Base-by-base conservation (phyloP, 30 jellyfish, hydroid and myxozoan genomes). In the Nemopilema nomurai region DNA sequence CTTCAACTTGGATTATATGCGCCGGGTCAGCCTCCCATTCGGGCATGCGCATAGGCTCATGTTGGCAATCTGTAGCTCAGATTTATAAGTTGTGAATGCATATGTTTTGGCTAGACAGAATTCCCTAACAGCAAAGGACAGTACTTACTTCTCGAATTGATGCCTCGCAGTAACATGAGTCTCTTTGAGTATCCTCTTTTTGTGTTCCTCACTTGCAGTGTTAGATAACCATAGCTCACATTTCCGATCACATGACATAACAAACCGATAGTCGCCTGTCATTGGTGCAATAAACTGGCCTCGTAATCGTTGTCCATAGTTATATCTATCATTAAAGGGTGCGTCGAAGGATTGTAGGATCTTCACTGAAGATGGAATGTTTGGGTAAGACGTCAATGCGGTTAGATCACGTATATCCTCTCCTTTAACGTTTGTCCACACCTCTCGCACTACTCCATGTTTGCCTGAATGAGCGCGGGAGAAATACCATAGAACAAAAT, bases 211-310 rank as follows among this genome's bases (percentile, higher is more conserved):
- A 28, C 69, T 52, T 49, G 82, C 67, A 32, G 89, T 76, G 21
- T 92, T 80, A 16, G 96, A 82, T 79, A 94, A 28, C 97, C 97
- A 94, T 18, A 94, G 82, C 63, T 94, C 99, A 51, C 99, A 94
- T 64, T 78, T 57, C 70, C 73, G 75, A 71, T 88, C 97, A 76
- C 99, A 94, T 28, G 99, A 84, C 79, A 85, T 87, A n/a, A 94
- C 96, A 67, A 94, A 94, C 30, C 96, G 90, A 62, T 89, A 94
- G 69, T 94, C 99, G 6, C 99, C 99, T 24, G 99, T 94, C 99
- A 94, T 94, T 74, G 99, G 99, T 63, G 99, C 99, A 28, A 89
- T 90, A 77, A 94, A 94, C 68, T 94, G 90, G 71, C 99, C 97
- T 62, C 92, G 89, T 32, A 94, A 28, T 30, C 99, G 92, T 74